Percentiles rank a stretch among this genome's conserved stretches.
Conservation (phyloP, 2,797 vertebrate species). For the Rhinella marina region DNA sequence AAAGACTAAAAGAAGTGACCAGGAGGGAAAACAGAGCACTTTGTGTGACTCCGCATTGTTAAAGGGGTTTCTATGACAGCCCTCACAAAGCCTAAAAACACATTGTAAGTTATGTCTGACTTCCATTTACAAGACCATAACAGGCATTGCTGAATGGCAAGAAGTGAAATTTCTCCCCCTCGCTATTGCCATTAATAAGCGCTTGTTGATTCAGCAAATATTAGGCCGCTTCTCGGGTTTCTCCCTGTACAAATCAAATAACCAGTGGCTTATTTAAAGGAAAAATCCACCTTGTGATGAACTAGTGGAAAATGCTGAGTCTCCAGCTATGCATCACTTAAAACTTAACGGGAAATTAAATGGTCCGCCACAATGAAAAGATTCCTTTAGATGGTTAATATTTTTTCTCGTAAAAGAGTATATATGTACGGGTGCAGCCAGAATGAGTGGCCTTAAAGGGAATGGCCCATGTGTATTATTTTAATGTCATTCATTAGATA, state of each 20-base stretch:
- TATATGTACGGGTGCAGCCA: not conserved
- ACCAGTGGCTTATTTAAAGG: conserved; percentile 67
- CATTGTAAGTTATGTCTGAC: conserved; percentile 30
- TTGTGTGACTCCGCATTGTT: conserved; percentile 7
- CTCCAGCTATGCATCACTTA: conserved; percentile 29
- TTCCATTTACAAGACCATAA: conserved; percentile 15
- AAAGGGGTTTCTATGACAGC: conserved; percentile 3
- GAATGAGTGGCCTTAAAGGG: too few species aligned
- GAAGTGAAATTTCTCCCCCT: not conserved
- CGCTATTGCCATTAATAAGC: conserved; percentile 11
- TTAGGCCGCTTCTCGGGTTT: conserved; percentile 63
- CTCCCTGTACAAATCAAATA: conserved; percentile 63
- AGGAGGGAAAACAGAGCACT: not conserved
- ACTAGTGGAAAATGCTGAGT: not conserved
- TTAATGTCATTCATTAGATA: too few species aligned
- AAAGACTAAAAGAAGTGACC: not conserved
- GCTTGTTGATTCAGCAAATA: conserved; percentile 60
- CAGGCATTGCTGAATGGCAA: conserved; percentile 15
- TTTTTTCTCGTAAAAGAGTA: not conserved
- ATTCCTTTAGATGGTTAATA: not conserved
- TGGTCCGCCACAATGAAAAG: not conserved
- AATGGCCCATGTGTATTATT: too few species aligned
- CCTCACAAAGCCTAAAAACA: conserved; percentile 22
- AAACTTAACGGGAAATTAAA: conserved; percentile 70
- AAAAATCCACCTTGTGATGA: not conserved